A percentile compares a stretch with the other conserved stretches of the same genome.
Evolutionary conservation across 2,888 invertebrate species (phyloP).

Genomic region (Carterocephalus palaemon): DNA sequence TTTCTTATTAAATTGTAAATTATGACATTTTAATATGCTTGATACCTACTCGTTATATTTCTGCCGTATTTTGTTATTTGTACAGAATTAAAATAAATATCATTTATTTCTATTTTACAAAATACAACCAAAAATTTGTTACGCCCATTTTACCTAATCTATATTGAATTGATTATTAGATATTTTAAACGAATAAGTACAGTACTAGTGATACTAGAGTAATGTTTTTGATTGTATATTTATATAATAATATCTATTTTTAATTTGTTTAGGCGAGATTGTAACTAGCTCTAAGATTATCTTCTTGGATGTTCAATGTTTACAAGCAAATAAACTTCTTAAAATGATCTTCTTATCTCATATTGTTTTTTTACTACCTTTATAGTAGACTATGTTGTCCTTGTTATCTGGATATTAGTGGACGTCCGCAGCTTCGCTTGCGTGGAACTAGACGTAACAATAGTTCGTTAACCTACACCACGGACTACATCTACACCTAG

Average conservation of each 20-base stretch:
- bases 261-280: slow-evolving; percentile 69
- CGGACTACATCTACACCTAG: too few species aligned
- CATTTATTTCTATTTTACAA: slow-evolving; percentile 11
- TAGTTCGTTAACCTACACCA: too few species aligned
- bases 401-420: too few species aligned
- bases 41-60: neutral
- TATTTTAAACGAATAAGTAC: slow-evolving; percentile 45
- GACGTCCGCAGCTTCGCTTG: too few species aligned
- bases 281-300: slow-evolving; percentile 64
- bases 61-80: slow-evolving; percentile 1
- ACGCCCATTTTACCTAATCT: slow-evolving; percentile 36
- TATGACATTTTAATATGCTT: too few species aligned
- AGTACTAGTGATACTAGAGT: slow-evolving; percentile 74
- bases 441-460: too few species aligned
- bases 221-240: slow-evolving; percentile 65
- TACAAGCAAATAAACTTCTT: slow-evolving; percentile 68
- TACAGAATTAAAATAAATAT: slow-evolving; percentile 1
- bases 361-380: slow-evolving; percentile 32
- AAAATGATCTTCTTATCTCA: slow-evolving; percentile 42
- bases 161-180: slow-evolving; percentile 39
- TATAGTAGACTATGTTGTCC: neutral
- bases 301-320: slow-evolving; percentile 71
- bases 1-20: too few species aligned
- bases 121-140: slow-evolving; percentile 45
- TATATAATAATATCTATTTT: slow-evolving; percentile 60